phyloP scores from a whole-genome alignment of 2,113 vertebrate species.

The Chauna torquata region DNA sequence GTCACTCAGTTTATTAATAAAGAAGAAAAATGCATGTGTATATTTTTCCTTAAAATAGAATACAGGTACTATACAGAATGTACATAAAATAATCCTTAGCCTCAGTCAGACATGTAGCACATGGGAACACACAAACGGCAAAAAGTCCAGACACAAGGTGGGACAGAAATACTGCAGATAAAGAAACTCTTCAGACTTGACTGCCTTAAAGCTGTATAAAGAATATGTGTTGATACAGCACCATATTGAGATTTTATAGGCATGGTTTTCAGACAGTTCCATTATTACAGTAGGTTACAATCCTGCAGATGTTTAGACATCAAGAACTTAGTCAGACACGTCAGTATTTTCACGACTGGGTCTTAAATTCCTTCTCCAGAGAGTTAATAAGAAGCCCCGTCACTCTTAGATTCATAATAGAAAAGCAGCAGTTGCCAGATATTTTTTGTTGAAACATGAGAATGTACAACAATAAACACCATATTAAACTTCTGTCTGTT shows the following conservation, averaged over 20 bases:
- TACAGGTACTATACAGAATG: neutral
- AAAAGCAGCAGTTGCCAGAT: neutral
- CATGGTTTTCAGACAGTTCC: neutral
- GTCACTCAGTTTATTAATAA: constrained; percentile 41
- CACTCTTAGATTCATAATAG: neutral
- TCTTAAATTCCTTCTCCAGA: constrained; percentile 15
- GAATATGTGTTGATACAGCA: neutral
- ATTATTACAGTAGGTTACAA: neutral
- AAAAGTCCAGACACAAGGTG: neutral
- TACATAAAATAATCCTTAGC: neutral
- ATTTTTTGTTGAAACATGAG: neutral
- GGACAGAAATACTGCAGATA: constrained; percentile 7
- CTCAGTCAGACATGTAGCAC: neutral
- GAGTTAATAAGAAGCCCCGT: neutral
- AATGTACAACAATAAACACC: neutral
- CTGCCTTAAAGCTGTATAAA: neutral
- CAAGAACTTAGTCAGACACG: neutral
- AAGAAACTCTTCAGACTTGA: constrained; percentile 27
- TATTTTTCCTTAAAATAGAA: neutral
- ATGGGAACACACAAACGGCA: neutral
- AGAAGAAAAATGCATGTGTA: constrained; percentile 16
- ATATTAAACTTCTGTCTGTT: neutral
- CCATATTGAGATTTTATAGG: neutral
- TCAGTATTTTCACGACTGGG: neutral
- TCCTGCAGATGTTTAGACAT: constrained; percentile 1